phyloP scores from a whole-genome alignment of 2,113 vertebrate genomes.

The Gulo gulo region DNA sequence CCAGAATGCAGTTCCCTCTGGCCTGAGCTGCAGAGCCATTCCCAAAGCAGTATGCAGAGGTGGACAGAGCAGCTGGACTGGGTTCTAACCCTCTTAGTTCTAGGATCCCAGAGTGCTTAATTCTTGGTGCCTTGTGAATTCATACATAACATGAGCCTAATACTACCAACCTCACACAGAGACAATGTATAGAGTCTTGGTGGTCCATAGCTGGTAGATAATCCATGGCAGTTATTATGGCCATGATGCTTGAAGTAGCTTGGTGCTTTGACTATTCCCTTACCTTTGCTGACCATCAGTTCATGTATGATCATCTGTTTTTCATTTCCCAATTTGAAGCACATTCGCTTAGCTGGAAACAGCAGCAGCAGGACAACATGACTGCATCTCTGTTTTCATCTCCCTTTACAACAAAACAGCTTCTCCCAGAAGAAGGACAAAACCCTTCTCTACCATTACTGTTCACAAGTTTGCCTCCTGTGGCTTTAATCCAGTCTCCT shows the following conservation, averaged over 20 bases:
- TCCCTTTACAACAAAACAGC: background rate
- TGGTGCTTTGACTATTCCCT: background rate
- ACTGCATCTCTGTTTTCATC: background rate
- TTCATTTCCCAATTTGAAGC: slow-evolving; percentile 28
- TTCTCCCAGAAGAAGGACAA: background rate
- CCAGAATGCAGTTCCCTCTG: background rate
- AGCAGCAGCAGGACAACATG: background rate
- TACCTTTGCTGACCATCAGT: background rate
- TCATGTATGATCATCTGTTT: background rate
- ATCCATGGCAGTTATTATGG: background rate
- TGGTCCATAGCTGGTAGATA: background rate
- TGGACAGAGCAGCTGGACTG: background rate
- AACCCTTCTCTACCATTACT: background rate
- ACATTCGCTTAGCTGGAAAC: background rate
- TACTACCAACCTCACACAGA: background rate
- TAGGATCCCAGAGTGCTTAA: background rate
- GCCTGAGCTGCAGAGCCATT: background rate
- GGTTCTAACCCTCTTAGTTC: background rate
- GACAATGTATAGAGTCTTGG: background rate
- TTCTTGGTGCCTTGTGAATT: background rate
- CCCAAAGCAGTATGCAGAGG: background rate
- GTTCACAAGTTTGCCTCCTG: background rate
- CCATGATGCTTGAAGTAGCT: background rate
- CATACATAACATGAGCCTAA: background rate
- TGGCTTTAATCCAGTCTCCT: slow-evolving; percentile 1